These are phyloP conservation scores for Lethenteron camtschaticum DNA, from an alignment of 2,113 vertebrate species.

Conservation along the genomic window DNA sequence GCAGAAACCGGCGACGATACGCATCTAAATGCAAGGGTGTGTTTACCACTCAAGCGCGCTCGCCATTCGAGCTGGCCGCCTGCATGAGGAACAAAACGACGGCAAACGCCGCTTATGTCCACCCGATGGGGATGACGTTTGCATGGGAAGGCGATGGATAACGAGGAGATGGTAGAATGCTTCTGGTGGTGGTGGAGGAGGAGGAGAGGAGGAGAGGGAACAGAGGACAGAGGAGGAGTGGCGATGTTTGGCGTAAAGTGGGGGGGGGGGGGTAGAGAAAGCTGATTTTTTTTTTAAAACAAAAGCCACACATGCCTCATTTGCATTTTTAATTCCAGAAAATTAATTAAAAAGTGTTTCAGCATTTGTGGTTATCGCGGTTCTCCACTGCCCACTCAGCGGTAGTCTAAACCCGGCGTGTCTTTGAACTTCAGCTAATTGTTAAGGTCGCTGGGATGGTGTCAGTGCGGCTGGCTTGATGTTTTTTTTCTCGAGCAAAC, in stretches of 20 bases:
- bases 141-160: too few relatives aligned
- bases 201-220: not conserved
- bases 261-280: not conserved
- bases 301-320: constrained; percentile 1
- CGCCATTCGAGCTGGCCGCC: too few relatives aligned
- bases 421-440: constrained; percentile 6
- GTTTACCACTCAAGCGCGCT: too few relatives aligned
- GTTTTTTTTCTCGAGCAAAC: not conserved
- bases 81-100: too few relatives aligned
- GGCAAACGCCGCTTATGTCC: too few relatives aligned
- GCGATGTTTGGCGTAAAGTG: not conserved
- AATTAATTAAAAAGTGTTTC: constrained; percentile 5
- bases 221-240: not conserved
- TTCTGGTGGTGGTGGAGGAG: not conserved
- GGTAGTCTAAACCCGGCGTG: constrained; percentile 1
- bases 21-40: too few relatives aligned
- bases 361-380: constrained; percentile 1
- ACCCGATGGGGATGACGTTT: too few relatives aligned
- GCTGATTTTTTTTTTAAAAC: not conserved
- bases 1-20: too few relatives aligned
- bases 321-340: constrained; percentile 6
- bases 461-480: constrained; percentile 3
- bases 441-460: constrained; percentile 3
- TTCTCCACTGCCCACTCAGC: constrained; percentile 4
- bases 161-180: not conserved